Evolutionary conservation across 2,888 invertebrate genomes (phyloP).

Genomic region (Physocephala rufipes): DNA sequence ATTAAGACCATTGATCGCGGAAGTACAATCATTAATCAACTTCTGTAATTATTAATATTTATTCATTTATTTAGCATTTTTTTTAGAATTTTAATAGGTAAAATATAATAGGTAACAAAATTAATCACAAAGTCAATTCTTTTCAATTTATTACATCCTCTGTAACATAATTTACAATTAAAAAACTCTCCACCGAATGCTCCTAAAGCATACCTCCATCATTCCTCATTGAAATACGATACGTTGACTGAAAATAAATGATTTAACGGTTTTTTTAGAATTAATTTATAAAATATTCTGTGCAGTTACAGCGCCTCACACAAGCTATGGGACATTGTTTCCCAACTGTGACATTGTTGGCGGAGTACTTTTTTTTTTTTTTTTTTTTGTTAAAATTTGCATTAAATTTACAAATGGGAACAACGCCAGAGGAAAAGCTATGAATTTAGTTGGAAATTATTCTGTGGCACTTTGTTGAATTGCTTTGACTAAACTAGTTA

Average conservation of each 20-base stretch:
- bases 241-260: constrained; percentile 5
- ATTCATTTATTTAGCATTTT: too few relatives aligned
- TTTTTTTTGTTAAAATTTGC: constrained; percentile 3
- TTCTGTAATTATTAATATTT: too few relatives aligned
- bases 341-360: too few relatives aligned
- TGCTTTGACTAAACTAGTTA: constrained; percentile 15
- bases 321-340: too few relatives aligned
- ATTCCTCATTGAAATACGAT: constrained; percentile 20
- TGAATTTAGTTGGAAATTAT: constrained; percentile 21
- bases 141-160: too few relatives aligned
- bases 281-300: constrained; percentile 7
- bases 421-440: neutral
- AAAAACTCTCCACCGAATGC: too few relatives aligned
- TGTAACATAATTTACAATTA: too few relatives aligned
- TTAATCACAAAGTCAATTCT: too few relatives aligned
- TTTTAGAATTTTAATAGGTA: too few relatives aligned
- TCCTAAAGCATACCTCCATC: neutral
- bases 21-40: too few relatives aligned
- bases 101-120: too few relatives aligned
- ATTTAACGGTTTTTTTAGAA: constrained; percentile 18
- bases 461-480: constrained; percentile 4
- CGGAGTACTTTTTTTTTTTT: neutral
- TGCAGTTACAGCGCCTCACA: neutral
- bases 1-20: too few relatives aligned
- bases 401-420: constrained; percentile 22